Conservation (phyloP, 2,797 vertebrate species). For the Melanotaenia parkinsoni region DNA sequence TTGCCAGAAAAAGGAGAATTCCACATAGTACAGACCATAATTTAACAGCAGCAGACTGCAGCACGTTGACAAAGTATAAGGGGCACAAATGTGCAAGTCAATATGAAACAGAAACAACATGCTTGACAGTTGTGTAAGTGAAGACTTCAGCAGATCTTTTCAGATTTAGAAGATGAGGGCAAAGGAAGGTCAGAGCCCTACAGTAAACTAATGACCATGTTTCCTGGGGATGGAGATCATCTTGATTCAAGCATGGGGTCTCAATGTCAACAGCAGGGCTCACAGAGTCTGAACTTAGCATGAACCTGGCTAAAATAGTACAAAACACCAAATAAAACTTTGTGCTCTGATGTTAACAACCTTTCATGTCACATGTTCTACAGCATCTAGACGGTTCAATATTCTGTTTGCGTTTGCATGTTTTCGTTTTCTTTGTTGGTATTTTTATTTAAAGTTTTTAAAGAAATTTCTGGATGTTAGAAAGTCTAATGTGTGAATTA, state of each 20-base stretch:
- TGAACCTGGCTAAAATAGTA: conserved; percentile 2
- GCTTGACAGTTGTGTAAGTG: conserved; percentile 29
- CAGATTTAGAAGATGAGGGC: conserved; percentile 32
- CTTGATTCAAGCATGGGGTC: conserved; percentile 27
- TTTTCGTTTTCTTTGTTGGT: too few species aligned
- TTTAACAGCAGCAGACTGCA: conserved; percentile 39
- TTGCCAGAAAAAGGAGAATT: conserved; percentile 56
- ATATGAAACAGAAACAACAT: conserved; percentile 26
- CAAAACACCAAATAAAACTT: not conserved
- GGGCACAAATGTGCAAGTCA: conserved; percentile 30
- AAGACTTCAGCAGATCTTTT: conserved; percentile 41
- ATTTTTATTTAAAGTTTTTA: too few species aligned
- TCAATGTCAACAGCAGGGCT: conserved; percentile 24
- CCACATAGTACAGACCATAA: conserved; percentile 52
- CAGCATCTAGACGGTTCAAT: not conserved
- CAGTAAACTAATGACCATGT: conserved; percentile 20
- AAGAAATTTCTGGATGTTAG: too few species aligned
- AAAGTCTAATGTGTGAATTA: too few species aligned
- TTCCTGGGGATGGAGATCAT: conserved; percentile 31
- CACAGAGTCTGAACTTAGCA: conserved; percentile 18
- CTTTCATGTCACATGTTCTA: not conserved
- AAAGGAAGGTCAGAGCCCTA: conserved; percentile 35
- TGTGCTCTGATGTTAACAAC: not conserved
- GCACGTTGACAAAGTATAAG: conserved; percentile 16
- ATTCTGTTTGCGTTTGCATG: not conserved